Conservation (phyloP, 2,113 vertebrate genomes). For the Corythaeola cristata region DNA sequence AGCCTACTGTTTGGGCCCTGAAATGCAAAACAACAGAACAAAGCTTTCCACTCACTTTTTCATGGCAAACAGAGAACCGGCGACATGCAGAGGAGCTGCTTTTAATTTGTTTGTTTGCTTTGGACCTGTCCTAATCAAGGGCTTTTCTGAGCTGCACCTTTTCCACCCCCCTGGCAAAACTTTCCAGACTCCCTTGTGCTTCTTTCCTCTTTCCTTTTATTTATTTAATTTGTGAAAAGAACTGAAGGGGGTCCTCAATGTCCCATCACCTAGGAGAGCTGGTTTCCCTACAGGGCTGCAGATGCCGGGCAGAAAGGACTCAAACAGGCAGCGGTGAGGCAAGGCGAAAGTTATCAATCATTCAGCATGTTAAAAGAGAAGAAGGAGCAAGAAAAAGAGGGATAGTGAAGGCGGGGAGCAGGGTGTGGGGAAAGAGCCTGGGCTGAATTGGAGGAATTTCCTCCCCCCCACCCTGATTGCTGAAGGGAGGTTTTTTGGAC, state of each 20-base stretch:
- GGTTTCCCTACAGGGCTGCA: conserved; percentile 82
- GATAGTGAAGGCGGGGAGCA: conserved; percentile 44
- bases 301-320: conserved; percentile 79
- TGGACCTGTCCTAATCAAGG: conserved; percentile 81
- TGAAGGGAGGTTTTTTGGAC: conserved; percentile 86
- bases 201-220: not conserved
- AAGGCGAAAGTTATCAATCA: conserved; percentile 73
- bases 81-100: conserved; percentile 77
- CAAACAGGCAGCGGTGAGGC: conserved; percentile 51
- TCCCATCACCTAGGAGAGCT: conserved; percentile 54
- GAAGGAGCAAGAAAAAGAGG: conserved; percentile 67
- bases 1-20: not conserved
- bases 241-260: conserved; percentile 71
- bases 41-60: not conserved
- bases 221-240: conserved; percentile 78
- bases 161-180: not conserved
- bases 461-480: conserved; percentile 27
- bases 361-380: conserved; percentile 69
- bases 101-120: conserved; percentile 91
- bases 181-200: not conserved
- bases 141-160: conserved; percentile 46
- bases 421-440: conserved; percentile 43
- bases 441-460: conserved; percentile 72
- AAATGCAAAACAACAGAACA: not conserved
- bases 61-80: not conserved